Percentiles rank a stretch among this genome's conserved stretches.
phyloP scores from a whole-genome alignment of 2,888 invertebrate genomes.

The Tortrix viridana region DNA sequence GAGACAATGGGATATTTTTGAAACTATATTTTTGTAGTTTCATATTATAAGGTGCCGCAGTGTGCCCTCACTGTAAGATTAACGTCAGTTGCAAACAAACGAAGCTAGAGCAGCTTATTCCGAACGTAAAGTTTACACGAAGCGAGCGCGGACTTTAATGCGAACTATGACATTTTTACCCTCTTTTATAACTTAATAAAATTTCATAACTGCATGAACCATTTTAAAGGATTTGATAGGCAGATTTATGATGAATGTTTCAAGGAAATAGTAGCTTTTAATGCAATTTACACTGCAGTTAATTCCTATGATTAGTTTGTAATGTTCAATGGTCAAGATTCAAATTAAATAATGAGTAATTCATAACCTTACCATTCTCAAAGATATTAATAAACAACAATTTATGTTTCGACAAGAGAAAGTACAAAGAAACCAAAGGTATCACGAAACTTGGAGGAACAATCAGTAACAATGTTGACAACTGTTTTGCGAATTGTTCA shows the following conservation, averaged over 20 bases:
- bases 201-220: slow-evolving; percentile 14
- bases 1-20: too few relatives aligned
- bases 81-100: slow-evolving; percentile 61
- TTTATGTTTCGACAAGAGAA: slow-evolving; percentile 32
- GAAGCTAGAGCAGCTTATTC: slow-evolving; percentile 41
- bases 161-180: slow-evolving; percentile 34
- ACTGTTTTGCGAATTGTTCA: slow-evolving; percentile 32
- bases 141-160: slow-evolving; percentile 25
- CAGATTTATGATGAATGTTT: background rate
- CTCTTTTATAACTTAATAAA: slow-evolving; percentile 23
- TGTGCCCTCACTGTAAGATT: slow-evolving; percentile 47
- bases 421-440: slow-evolving; percentile 25
- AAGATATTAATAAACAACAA: slow-evolving; percentile 20
- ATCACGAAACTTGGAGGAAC: slow-evolving; percentile 30
- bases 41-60: slow-evolving; percentile 10
- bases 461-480: slow-evolving; percentile 35
- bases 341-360: too few relatives aligned
- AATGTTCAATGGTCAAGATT: too few relatives aligned
- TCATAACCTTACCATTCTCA: slow-evolving; percentile 4
- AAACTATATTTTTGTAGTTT: background rate
- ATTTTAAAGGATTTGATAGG: slow-evolving; percentile 14
- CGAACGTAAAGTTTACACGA: slow-evolving; percentile 36
- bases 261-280: background rate
- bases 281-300: background rate
- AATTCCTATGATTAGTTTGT: too few relatives aligned